A percentile compares a stretch with the other conserved stretches of the same genome.
Evolutionary conservation across 2,888 invertebrate genomes (phyloP).

Genomic region (Craniophora ligustri): DNA sequence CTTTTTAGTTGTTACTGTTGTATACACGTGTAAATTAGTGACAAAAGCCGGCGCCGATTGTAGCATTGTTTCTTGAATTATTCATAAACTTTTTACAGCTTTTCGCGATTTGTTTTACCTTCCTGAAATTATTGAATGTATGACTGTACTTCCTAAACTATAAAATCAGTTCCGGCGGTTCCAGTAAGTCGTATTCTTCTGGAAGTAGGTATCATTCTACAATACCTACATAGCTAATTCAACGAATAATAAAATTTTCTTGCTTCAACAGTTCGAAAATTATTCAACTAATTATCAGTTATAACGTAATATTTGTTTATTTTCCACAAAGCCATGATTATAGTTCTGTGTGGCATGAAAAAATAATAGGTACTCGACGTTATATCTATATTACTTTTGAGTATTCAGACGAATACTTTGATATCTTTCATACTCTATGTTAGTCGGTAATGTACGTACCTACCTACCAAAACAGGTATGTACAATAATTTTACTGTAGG

Average conservation of each 20-base stretch:
- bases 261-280: too few species aligned
- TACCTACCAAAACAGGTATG: too few species aligned
- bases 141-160: constrained; percentile 1
- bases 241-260: too few species aligned
- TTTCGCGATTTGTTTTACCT: neutral
- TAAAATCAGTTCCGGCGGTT: neutral
- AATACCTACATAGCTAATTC: neutral
- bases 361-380: too few species aligned
- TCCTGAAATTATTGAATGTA: neutral
- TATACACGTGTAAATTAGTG: constrained; percentile 57
- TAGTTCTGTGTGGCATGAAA: too few species aligned
- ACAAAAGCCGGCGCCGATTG: constrained; percentile 59
- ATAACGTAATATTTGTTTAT: too few species aligned
- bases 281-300: neutral
- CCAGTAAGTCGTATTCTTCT: neutral
- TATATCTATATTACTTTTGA: too few species aligned
- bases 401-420: too few species aligned
- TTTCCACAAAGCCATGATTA: too few species aligned
- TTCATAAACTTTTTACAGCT: constrained; percentile 24
- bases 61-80: constrained; percentile 32
- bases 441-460: too few species aligned
- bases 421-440: too few species aligned
- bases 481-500: neutral
- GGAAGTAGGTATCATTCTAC: constrained; percentile 3
- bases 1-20: neutral